Conservation (phyloP, 2,113 vertebrate species). For the Datnioides undecimradiatus region DNA sequence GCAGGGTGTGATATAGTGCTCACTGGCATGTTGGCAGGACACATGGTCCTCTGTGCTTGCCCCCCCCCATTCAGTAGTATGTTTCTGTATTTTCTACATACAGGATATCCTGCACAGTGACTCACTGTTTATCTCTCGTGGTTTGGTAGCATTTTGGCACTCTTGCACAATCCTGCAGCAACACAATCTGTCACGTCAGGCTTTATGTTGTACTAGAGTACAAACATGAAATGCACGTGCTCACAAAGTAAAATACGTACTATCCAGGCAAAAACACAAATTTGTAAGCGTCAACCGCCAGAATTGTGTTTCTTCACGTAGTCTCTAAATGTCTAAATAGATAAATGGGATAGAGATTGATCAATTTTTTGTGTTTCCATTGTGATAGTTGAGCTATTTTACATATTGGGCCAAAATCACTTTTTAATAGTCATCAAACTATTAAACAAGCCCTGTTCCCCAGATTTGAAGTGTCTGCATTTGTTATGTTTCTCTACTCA, state of each 20-base stretch:
- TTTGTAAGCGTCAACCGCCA: not conserved
- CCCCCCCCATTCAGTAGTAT: not conserved
- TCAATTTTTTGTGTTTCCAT: not conserved
- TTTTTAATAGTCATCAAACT: not conserved
- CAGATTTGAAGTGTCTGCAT: not conserved
- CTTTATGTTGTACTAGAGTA: not conserved
- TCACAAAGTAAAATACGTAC: not conserved
- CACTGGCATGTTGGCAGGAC: not conserved
- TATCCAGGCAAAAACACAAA: not conserved
- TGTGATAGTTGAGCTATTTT: not conserved
- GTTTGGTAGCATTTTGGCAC: constrained; percentile 37
- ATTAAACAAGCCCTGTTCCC: too few relatives aligned
- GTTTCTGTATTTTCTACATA: constrained; percentile 26
- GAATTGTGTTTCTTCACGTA: not conserved
- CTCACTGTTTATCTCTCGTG: constrained; percentile 45
- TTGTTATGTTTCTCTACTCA: not conserved
- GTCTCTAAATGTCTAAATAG: not conserved
- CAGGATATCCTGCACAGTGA: constrained; percentile 64
- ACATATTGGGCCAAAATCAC: too few relatives aligned
- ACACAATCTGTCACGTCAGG: not conserved
- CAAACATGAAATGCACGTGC: not conserved
- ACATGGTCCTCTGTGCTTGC: not conserved
- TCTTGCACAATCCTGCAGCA: constrained; percentile 44
- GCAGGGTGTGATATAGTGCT: not conserved
- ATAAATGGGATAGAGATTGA: too few relatives aligned